Conservation (phyloP, 1,140 invertebrate species). For the Drosophila bipectinata region DNA sequence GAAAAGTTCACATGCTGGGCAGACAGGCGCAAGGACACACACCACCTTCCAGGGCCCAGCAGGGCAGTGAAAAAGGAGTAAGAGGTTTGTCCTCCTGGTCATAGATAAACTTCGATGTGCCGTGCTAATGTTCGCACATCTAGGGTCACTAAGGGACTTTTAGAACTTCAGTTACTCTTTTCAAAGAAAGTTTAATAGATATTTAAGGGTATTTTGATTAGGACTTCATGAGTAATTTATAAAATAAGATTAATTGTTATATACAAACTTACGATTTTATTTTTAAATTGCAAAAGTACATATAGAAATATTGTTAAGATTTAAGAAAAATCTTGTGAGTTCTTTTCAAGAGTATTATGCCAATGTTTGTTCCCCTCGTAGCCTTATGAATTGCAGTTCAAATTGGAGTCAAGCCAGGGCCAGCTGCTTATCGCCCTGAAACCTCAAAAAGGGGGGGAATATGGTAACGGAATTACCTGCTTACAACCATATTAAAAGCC, state of each 20-base stretch:
- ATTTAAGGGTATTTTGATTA: neutral
- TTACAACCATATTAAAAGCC: constrained; percentile 70
- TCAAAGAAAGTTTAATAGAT: constrained; percentile 10
- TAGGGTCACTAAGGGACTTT: constrained; percentile 19
- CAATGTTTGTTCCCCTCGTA: neutral
- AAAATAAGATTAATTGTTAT: neutral
- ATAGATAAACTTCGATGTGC: constrained; percentile 60
- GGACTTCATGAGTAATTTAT: neutral
- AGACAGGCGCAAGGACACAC: constrained; percentile 42
- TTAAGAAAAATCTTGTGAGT: no score
- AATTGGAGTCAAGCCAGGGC: constrained; percentile 33
- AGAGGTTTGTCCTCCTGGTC: constrained; percentile 14
- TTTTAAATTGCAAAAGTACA: neutral
- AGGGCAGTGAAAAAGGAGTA: constrained; percentile 1
- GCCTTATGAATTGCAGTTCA: constrained; percentile 51
- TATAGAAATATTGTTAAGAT: neutral
- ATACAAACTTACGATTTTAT: no score
- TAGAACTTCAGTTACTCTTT: constrained; percentile 30
- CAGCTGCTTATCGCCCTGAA: constrained; percentile 50
- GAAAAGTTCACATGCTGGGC: constrained; percentile 72
- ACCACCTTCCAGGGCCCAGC: constrained; percentile 2
- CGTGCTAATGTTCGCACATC: constrained; percentile 74
- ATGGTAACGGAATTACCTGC: constrained; percentile 66
- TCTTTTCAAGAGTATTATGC: constrained; percentile 15
- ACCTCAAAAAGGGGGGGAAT: constrained; percentile 17